Base-by-base conservation (phyloP, 1,140 invertebrate genomes). In the Leptinotarsa defecta region DNA sequence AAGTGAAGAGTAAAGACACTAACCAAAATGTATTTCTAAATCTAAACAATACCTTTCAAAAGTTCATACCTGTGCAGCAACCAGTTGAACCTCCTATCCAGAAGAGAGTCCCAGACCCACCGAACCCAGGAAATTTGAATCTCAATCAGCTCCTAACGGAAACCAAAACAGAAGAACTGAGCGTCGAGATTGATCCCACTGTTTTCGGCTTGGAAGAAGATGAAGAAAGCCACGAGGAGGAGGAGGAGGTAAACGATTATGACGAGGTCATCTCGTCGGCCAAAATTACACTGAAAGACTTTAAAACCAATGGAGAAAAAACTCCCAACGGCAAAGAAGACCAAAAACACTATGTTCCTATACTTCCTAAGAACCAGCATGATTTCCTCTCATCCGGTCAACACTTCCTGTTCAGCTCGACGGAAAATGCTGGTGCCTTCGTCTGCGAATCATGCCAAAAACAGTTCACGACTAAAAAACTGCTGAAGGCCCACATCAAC, bases 11-110 rank as follows among this genome's bases (percentile, higher is more conserved):
- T 34, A 83, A 83, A 76, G 81, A 83, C 52, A 77, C 81, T 15
- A 83, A 83, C 72, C 81, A 83, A 73, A 83, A 83, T 73, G 79
- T 83, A 24, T 83, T 83, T 77, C 69, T 83, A 48, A 83, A 82
- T 76, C 48, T 83, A 20, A 83, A 81, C 71, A 83, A 81, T 67
- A 82, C 82, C 17, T 78, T 83, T 68, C 81, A 82, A 72, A 83
- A 82, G 61, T 81, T 80, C 68, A 76, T 83, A 63, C 81, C 82
- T 15, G 73, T 81, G 13, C 49, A 69, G 3, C 71, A 64, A 48
- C n/a, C 77, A 24, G 43, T 19, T 3, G 68, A 78, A 4, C 48
- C 70, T 34, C 27, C 77, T 15, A 13, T 48, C 24, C 15, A 57
- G 6, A 57, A 57, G n/a, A 57, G n/a, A 17, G n/a, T 57, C 6